These are phyloP conservation scores for Drosophila suzukii DNA, from an alignment of 1,140 invertebrate genomes.

Conservation along the genomic window DNA sequence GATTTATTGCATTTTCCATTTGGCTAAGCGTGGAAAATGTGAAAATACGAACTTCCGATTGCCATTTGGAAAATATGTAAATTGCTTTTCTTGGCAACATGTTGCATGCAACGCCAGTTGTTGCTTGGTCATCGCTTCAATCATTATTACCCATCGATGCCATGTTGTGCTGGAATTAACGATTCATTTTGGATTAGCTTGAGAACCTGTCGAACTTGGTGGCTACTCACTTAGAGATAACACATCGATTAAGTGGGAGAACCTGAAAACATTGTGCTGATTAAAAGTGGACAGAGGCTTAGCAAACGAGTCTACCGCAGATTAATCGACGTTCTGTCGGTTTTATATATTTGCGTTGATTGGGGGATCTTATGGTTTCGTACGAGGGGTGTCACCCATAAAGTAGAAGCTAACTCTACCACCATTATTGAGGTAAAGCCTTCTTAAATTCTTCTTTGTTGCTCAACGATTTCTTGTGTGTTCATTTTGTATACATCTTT, in stretches of 20 bases:
- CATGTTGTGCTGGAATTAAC: slow-evolving; percentile 7
- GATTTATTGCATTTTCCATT: slow-evolving; percentile 60
- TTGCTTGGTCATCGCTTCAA: slow-evolving; percentile 12
- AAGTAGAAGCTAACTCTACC: not conserved
- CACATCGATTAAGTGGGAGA: slow-evolving; percentile 19
- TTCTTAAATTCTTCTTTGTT: not conserved
- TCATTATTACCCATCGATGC: slow-evolving; percentile 8
- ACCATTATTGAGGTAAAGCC: no score
- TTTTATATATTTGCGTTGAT: slow-evolving; percentile 21
- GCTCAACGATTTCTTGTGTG: not conserved
- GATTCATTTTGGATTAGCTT: slow-evolving; percentile 3
- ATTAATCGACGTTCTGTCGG: slow-evolving; percentile 25
- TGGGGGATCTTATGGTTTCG: slow-evolving; percentile 19
- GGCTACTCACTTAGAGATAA: not conserved
- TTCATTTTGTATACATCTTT: slow-evolving; percentile 31
- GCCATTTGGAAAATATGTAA: slow-evolving; percentile 41
- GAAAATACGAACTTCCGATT: slow-evolving; percentile 64
- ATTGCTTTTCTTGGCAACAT: slow-evolving; percentile 48
- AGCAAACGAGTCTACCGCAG: slow-evolving; percentile 2
- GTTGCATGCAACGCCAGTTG: slow-evolving; percentile 34
- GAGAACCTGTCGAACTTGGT: slow-evolving; percentile 27
- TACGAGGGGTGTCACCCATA: not conserved
- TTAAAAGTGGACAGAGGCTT: slow-evolving; percentile 6
- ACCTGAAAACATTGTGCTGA: slow-evolving; percentile 23
- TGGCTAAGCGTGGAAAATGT: slow-evolving; percentile 59